Evolutionary conservation across 2,113 vertebrate species (phyloP), one percentile per base, ranked within the genome.

Genomic region (Phalacrocorax carbo): DNA sequence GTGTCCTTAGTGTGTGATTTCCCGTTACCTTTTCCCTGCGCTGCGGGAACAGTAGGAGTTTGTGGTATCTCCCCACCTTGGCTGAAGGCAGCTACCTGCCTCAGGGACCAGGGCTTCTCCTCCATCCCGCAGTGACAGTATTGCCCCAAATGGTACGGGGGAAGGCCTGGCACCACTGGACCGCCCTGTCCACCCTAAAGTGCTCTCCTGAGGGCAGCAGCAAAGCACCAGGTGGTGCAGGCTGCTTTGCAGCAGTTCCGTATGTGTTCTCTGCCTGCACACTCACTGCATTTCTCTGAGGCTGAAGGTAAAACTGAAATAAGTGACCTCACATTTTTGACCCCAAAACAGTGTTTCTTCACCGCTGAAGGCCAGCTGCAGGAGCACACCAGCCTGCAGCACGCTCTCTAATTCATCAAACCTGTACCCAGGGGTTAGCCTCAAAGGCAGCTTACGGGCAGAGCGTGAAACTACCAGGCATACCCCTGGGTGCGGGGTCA

Each of bases 211-310:
- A 44, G 46, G 42, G 42, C 3, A 0, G 48, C 46, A 29, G 36
- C 13, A 49, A 58, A 49, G 46, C 5, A 1, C 4, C 15, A 15
- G n/a, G 34, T 14, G 6, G 1, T 8, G 21, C 8, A 8, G 32
- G 46, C 26, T 38, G 32, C 40, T 64, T 32, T 55, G n/a, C 48
- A 36, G 54, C 7, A 23, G 8, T 8, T 42, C 25, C 29, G 29
- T 10, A 1, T 5, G 20, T 7, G 27, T 7, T 61, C 2, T 0
- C 38, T 84, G n/a, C 21, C 22, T 34, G 25, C 0, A 0, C 12
- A 5, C 26, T 66, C 32, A 3, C 30, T 23, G 58, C 40, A 5
- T 13, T 61, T n/a, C 57, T 26, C 71, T 23, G 34, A 40, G 46
- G 29, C 38, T 22, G 36, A 60, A 51, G 60, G 27, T 40, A n/a